Percentiles rank a stretch among this genome's conserved stretches.
Evolutionary conservation across 2,888 invertebrate species (phyloP).

Genomic region (Ashinkailepas kermadecensis): DNA sequence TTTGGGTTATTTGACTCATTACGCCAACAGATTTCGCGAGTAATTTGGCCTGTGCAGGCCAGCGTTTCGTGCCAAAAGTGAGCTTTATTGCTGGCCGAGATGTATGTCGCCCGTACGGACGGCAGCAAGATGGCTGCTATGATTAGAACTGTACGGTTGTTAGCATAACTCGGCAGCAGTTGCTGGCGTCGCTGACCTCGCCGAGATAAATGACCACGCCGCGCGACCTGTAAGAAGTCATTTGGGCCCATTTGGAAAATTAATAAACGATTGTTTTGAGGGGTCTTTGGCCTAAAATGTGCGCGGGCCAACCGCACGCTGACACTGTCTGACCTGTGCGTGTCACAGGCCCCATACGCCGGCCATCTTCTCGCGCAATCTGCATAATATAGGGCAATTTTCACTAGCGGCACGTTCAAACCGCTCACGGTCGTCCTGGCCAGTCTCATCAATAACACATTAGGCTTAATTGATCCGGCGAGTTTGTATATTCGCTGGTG

Average conservation of each 20-base stretch:
- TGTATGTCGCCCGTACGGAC: constrained; percentile 2
- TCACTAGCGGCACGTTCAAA: neutral
- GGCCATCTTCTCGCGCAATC: neutral
- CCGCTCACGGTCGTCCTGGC: neutral
- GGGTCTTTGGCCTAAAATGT: constrained; percentile 14
- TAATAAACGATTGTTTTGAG: constrained; percentile 18
- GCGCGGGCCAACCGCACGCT: neutral
- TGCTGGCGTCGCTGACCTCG: neutral
- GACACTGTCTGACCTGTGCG: neutral
- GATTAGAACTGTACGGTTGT: constrained; percentile 18
- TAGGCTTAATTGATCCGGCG: neutral
- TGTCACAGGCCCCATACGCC: neutral
- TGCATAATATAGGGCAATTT: constrained; percentile 12
- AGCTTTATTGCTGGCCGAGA: neutral
- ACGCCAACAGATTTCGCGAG: neutral
- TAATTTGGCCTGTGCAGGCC: neutral
- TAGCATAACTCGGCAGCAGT: neutral
- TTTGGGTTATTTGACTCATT: constrained; percentile 15
- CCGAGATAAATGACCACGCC: neutral
- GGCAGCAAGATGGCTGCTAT: constrained; percentile 13
- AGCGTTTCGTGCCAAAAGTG: constrained; percentile 9
- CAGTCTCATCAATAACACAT: constrained; percentile 10
- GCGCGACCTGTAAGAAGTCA: neutral
- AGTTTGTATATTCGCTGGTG: neutral
- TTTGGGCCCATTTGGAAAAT: constrained; percentile 10